Percentiles rank a stretch among this genome's conserved stretches.
These are phyloP conservation scores for Cotesia glomerata DNA, from an alignment of 1,140 invertebrate genomes.

Conservation along the genomic window DNA sequence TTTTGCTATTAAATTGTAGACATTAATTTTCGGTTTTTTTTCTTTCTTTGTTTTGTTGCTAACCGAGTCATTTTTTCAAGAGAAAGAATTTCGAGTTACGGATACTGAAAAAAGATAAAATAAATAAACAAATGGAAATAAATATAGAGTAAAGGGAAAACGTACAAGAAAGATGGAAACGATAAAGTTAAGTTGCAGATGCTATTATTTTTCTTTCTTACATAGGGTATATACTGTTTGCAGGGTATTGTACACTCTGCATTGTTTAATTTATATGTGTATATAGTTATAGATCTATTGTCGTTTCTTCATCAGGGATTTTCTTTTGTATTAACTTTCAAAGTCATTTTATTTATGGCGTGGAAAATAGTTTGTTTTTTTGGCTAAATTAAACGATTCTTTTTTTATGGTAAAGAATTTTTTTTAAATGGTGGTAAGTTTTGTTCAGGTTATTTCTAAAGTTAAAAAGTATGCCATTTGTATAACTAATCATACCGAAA, in stretches of 20 bases:
- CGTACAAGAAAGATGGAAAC: background rate
- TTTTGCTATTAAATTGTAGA: slow-evolving; percentile 1
- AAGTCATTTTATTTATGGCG: slow-evolving; percentile 55
- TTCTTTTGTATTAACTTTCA: slow-evolving; percentile 44
- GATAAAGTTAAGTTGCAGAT: slow-evolving; percentile 12
- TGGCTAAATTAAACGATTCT: too few relatives aligned
- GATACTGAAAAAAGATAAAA: background rate
- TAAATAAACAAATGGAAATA: background rate
- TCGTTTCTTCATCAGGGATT: slow-evolving; percentile 32
- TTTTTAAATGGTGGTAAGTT: too few relatives aligned
- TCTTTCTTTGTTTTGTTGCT: background rate
- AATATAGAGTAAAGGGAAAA: too few relatives aligned
- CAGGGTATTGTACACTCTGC: too few relatives aligned
- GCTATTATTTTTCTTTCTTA: slow-evolving; percentile 11
- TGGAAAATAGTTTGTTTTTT: slow-evolving; percentile 44
- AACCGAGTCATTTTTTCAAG: background rate
- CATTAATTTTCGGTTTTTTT: background rate
- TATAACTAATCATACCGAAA: too few relatives aligned
- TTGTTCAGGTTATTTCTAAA: too few relatives aligned
- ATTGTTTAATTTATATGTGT: too few relatives aligned
- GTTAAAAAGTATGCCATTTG: too few relatives aligned
- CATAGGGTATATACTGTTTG: too few relatives aligned
- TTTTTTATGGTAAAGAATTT: too few relatives aligned
- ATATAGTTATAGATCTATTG: slow-evolving; percentile 13
- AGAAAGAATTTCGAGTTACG: background rate